Conservation (phyloP, 2,113 vertebrate species). For the Glaucidium brasilianum region DNA sequence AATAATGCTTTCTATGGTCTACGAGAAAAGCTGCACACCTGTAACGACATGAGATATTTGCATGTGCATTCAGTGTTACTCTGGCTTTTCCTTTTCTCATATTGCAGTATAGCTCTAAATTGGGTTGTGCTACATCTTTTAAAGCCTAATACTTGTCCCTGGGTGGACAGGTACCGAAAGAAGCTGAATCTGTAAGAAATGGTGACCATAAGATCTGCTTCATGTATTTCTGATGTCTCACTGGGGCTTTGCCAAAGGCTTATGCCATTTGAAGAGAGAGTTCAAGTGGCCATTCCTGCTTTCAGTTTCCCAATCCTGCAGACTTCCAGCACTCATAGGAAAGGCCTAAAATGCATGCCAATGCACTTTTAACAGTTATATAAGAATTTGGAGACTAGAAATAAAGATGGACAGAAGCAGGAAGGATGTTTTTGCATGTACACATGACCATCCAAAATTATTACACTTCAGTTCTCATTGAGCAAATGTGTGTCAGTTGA, state of each 20-base stretch:
- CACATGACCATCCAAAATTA: not conserved
- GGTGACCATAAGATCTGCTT: not conserved
- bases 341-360: not conserved
- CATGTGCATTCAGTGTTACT: not conserved
- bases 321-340: not conserved
- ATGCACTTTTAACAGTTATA: not conserved
- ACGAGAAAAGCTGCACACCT: not conserved
- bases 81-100: not conserved
- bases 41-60: not conserved
- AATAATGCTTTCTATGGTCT: not conserved
- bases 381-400: not conserved
- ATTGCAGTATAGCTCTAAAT: not conserved
- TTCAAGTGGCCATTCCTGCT: not conserved
- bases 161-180: not conserved
- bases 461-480: not conserved
- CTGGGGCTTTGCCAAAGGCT: not conserved
- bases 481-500: not conserved
- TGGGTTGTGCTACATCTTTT: not conserved
- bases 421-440: not conserved
- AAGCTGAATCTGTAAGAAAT: not conserved
- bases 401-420: not conserved
- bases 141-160: not conserved
- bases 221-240: not conserved
- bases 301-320: not conserved
- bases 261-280: not conserved